Evolutionary conservation across 2,797 vertebrate species (phyloP), one percentile per base, ranked within the genome.

Genomic region (Hybognathus amarus): DNA sequence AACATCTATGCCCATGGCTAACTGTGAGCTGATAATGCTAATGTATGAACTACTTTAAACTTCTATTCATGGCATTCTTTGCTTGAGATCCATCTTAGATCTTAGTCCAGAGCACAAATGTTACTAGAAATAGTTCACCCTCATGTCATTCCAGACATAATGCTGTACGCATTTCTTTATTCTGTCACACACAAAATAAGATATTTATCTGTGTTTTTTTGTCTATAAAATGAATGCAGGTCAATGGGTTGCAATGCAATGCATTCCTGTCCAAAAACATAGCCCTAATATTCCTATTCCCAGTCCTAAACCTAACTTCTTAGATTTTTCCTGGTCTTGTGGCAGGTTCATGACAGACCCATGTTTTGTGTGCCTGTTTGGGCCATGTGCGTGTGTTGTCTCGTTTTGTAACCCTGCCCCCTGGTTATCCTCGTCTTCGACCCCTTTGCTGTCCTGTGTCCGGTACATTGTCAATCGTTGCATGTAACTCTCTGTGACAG

Each of bases 1-100:
- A 42, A 42, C 54, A 68, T 76, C 68, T 52, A 38, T 69, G 66
- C 47, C 17, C 12, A 78, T n/a, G 59, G 56, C 67, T 50, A 79
- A 38, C 36, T 24, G 15, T 27, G 70, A 83, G 42, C 22, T n/a
- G 2, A n/a, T 64, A 45, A 83, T 73, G 56, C 52, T 71, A 71
- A 61, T 70, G 45, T 56, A 52, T 78, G n/a, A 80, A 40, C 40
- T 38, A 38, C 18, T 77, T 47, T 18, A 61, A 79, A 61, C 27
- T 12, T 61, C 24, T 73, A 59, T 27, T 82, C 59, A 74, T 20
- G 4, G 15, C 30, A 27, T 67, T 67, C 18, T 38, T 47, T 38
- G 5, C 63, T 74, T 27, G 2, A 74, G 10, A 33, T 38, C 15
- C 45, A 47, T 20, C 9, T 36, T 20, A 47, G 17, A 40, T 38